Base-by-base conservation (phyloP, 2,888 invertebrate species). In the Pseudococcus longispinus region DNA sequence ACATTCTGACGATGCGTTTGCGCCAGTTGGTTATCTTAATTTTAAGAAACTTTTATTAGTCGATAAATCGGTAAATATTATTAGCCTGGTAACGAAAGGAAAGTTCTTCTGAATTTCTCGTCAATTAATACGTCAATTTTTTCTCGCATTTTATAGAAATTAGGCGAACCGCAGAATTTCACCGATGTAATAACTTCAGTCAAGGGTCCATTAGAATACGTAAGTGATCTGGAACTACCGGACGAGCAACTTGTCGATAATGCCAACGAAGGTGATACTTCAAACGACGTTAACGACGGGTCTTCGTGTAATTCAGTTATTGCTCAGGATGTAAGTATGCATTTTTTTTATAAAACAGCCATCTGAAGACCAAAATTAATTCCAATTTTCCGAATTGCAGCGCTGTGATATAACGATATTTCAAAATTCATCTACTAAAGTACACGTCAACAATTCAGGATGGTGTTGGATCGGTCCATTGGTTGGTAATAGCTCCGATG, bases 11-110 rank as follows among this genome's bases (percentile, higher is more conserved):
- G 97, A 98, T 92, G 95, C 96, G 2, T 95, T 99, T 90, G 97
- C 98, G 42, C 96, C 98, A 9, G 98, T 98, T 86, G 98, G 97
- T 46, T 99, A 97, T 91, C 92, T 99, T 87, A 97, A 96, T 91
- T 94, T 99, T 89, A 94, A 93, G 89, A 95, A 95, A 91, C 91
- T 98, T 88, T 95, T 95, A 90, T 92, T 98, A 89, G 95, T 95
- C 91, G 92, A 93, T 87, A 94, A 94, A 91, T 65, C 87, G 84
- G 88, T 88, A 86, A 20, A 88, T 88, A 82, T 46, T 32, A 26
- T 11, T 9, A 26, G 26, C 8, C 26, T 26, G 18, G 20, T 32
- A 74, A 74, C 13, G 2, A 32, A 74, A 29, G 1, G 5, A 37
- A 32, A 13, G 11, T 55, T 55, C 8, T 8, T n/a, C 6, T n/a